phyloP scores from a whole-genome alignment of 2,888 invertebrate species.

The Troilus luridus region DNA sequence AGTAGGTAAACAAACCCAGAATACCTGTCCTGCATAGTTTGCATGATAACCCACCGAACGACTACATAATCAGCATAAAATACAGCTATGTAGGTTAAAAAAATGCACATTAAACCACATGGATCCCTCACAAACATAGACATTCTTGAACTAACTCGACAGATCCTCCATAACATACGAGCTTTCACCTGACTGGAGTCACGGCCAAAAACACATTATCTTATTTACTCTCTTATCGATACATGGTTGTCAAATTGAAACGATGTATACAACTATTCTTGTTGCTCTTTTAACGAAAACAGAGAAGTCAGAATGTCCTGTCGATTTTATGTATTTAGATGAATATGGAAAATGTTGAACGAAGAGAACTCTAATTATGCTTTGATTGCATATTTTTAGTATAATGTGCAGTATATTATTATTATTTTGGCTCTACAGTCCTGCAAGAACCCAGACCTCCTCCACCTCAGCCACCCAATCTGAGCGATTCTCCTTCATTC shows the following conservation, averaged over 20 bases:
- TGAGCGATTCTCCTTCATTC: no score
- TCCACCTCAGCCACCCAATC: no score
- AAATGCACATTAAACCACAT: constrained; percentile 86
- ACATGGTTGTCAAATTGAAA: neutral
- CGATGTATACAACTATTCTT: neutral
- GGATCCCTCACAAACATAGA: constrained; percentile 84
- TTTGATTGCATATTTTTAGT: neutral
- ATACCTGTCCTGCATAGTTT: constrained; percentile 85
- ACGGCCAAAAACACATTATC: constrained; percentile 37
- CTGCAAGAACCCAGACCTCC: no score
- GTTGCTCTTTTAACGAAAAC: neutral
- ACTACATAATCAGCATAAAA: constrained; percentile 92
- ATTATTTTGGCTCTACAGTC: no score
- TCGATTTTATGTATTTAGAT: neutral
- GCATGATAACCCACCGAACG: constrained; percentile 84
- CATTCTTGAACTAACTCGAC: constrained; percentile 65
- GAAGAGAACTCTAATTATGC: neutral
- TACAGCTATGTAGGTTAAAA: constrained; percentile 84
- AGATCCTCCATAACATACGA: constrained; percentile 47
- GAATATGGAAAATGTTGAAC: neutral
- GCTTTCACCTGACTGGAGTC: constrained; percentile 56
- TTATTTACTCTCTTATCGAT: constrained; percentile 10
- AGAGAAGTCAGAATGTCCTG: neutral
- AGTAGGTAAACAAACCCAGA: constrained; percentile 15
- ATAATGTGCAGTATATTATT: neutral